Base-by-base conservation (phyloP, 2,797 vertebrate species). In the Fistularia tabacaria region DNA sequence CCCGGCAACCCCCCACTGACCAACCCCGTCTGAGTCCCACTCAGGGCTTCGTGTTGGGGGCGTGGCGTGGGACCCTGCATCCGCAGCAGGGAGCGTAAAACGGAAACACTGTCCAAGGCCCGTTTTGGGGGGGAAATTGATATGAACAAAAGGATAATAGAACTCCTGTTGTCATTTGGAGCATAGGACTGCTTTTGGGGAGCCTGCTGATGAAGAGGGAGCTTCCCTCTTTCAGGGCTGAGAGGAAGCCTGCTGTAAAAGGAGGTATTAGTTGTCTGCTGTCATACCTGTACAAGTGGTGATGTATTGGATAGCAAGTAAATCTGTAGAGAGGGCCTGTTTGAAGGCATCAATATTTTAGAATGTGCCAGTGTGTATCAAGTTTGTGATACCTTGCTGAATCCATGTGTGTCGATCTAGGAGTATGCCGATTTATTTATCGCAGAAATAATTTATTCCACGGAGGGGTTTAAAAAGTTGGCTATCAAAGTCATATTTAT, bases 1-100 rank as follows among this genome's bases (percentile, higher is more conserved):
- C 66, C 76, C 8, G 55, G 65, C 12, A 69, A 83, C 53, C 71
- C 83, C 52, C 79, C 84, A 57, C 53, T 89, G 66, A 89, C 87
- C 63, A 88, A 91, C 0, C 87, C 91, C 11, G 87, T 94, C 81
- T 96, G 90, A 94, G 69, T 57, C 56, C 53, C 51, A 12, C 43
- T 43, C 37, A 37, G 45, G 39, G 64, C 46, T 52, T 50, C n/a
- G 7, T 8, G 4, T 36, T 42, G 62, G 15, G 38, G 64, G 42
- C 57, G 58, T 41, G 38, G 0, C 36, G 66, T 43, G 44, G 36
- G 59, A 49, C 39, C 64, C 8, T 55, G 51, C 12, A 15, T 52
- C 59, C 46, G 58, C 41, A 49, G 39, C n/a, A n/a, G n/a, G n/a
- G n/a, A n/a, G n/a, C n/a, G n/a, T 64, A 39, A 36, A 64, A 52